phyloP scores from a whole-genome alignment of 2,888 invertebrate species.

The Conistra vaccinii region DNA sequence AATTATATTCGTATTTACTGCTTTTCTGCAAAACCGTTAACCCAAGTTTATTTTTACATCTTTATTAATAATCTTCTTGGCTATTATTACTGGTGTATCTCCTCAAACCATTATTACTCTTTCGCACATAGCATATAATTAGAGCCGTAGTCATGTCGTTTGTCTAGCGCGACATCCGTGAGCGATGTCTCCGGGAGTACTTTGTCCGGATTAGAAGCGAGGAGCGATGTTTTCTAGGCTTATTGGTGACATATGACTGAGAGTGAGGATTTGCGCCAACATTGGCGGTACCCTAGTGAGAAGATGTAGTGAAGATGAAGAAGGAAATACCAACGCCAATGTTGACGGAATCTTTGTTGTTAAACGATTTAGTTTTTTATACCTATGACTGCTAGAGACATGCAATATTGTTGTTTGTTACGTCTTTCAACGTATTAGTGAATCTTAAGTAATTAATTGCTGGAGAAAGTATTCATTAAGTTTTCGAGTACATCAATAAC shows the following conservation, averaged over 20 bases:
- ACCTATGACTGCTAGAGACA: not conserved
- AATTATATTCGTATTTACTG: constrained; percentile 47
- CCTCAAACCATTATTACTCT: not conserved
- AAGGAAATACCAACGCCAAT: no score
- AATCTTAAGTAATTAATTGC: not conserved
- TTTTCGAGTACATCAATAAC: not conserved
- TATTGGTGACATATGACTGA: constrained; percentile 49
- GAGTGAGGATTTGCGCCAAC: constrained; percentile 15
- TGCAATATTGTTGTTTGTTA: not conserved
- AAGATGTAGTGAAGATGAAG: not conserved
- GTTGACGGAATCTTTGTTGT: not conserved
- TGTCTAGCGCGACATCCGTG: constrained; percentile 53
- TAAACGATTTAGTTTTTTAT: not conserved
- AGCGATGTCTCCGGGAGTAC: constrained; percentile 61
- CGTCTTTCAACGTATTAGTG: not conserved
- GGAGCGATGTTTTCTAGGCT: constrained; percentile 58
- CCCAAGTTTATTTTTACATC: not conserved
- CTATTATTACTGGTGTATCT: not conserved
- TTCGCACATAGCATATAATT: constrained; percentile 42
- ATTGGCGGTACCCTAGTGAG: constrained; percentile 4
- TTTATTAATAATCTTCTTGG: constrained; percentile 8
- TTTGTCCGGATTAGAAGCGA: constrained; percentile 63
- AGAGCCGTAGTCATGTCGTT: constrained; percentile 49
- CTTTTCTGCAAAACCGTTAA: constrained; percentile 30
- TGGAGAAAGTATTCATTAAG: not conserved